Evolutionary conservation across 2,888 invertebrate genomes (phyloP).

Genomic region (Oscheius onirici): DNA sequence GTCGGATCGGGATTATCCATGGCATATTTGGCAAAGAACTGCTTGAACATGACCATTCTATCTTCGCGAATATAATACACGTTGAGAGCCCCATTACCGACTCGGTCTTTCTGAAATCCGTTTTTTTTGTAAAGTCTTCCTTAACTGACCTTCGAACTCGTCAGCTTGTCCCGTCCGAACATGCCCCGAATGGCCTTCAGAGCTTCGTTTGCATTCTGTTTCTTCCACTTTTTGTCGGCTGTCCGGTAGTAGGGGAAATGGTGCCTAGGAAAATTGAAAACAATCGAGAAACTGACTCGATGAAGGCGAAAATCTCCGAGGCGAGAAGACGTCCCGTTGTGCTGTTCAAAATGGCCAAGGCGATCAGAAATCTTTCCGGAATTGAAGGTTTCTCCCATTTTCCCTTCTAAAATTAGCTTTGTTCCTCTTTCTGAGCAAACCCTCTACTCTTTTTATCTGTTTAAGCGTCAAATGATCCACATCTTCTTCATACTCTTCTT

Average conservation of each 20-base stretch:
- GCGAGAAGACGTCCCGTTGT: neutral
- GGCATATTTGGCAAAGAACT: neutral
- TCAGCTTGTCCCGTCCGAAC: neutral
- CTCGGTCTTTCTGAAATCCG: neutral
- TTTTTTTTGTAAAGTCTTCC: too few species aligned
- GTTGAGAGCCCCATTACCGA: neutral
- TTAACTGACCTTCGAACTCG: neutral
- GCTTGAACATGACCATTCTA: neutral
- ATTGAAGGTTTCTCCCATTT: neutral
- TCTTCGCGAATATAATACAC: constrained; percentile 6
- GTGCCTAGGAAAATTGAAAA: neutral
- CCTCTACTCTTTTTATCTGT: neutral
- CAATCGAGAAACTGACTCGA: neutral
- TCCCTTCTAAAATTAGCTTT: neutral
- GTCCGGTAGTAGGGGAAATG: constrained; percentile 12
- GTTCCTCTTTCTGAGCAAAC: neutral
- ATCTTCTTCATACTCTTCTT: neutral
- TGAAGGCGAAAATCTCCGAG: constrained; percentile 13
- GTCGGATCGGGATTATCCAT: neutral
- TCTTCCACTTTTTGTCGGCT: constrained; percentile 18
- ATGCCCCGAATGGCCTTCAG: constrained; percentile 8
- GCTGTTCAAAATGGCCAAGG: constrained; percentile 1
- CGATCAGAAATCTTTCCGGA: constrained; percentile 2
- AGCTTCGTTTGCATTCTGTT: constrained; percentile 11
- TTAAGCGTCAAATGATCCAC: neutral